Evolutionary conservation across 2,113 vertebrate genomes (phyloP).

Genomic region (Alexandromys fortis): DNA sequence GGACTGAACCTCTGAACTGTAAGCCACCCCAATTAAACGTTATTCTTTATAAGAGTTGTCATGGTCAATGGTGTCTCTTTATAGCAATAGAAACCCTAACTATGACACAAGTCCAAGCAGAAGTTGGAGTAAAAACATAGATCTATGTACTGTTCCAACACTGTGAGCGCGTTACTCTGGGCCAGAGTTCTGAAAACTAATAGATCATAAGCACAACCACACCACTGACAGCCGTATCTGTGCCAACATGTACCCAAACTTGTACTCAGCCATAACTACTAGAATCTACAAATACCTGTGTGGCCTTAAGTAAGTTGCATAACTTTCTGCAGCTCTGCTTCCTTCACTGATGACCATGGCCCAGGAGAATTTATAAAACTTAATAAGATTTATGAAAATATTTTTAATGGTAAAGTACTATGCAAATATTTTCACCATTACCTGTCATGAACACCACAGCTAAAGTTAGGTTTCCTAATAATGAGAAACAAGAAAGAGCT

Average conservation of each 20-base stretch:
- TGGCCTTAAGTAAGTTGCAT: background rate
- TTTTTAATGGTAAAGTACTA: background rate
- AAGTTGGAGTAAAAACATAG: background rate
- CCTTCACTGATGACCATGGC: background rate
- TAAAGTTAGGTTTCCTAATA: conserved; percentile 22
- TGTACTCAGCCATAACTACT: background rate
- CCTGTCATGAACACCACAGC: background rate
- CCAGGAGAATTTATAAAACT: background rate
- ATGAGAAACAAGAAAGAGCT: background rate
- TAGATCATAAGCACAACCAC: background rate
- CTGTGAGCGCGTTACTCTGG: background rate
- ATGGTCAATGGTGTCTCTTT: background rate
- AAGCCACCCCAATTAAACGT: background rate
- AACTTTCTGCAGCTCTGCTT: background rate
- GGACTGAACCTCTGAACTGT: background rate
- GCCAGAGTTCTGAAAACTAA: background rate
- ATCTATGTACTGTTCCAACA: background rate
- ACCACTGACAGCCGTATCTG: background rate
- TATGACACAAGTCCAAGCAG: background rate
- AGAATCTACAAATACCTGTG: background rate
- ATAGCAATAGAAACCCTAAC: background rate
- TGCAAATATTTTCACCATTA: background rate
- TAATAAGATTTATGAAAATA: background rate
- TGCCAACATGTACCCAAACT: background rate
- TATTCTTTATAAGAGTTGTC: background rate